These are phyloP conservation scores for Ophthalmolycus amberensis DNA, from an alignment of 2,113 vertebrate genomes.

Conservation along the genomic window DNA sequence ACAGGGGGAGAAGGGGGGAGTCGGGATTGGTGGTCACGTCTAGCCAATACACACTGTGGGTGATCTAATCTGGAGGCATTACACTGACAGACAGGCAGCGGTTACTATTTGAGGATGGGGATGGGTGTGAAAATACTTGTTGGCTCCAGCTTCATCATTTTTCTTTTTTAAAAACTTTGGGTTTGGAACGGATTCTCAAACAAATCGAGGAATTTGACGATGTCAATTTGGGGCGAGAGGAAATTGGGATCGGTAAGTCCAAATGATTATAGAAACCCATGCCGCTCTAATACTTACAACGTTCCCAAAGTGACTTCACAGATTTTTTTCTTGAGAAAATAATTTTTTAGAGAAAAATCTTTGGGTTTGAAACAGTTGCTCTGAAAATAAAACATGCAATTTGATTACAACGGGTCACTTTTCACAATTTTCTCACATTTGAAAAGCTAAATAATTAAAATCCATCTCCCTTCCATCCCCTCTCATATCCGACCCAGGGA, in stretches of 20 bases:
- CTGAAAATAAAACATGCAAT: neutral
- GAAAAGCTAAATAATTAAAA: neutral
- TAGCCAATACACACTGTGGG: conserved; percentile 52
- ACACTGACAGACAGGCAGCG: conserved; percentile 54
- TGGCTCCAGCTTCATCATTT: neutral
- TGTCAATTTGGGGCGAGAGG: neutral
- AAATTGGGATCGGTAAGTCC: neutral
- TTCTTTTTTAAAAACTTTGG: neutral
- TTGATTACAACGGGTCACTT: neutral
- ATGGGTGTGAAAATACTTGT: conserved; percentile 6
- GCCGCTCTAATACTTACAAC: neutral
- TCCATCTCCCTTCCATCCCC: neutral
- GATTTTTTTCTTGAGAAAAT: neutral
- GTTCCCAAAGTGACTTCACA: neutral
- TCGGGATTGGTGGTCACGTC: conserved; percentile 57
- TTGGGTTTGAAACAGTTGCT: neutral
- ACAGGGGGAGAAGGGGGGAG: conserved; percentile 35
- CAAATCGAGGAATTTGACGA: neutral
- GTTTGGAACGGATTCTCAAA: neutral
- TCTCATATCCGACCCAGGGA: neutral
- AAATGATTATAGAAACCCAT: neutral
- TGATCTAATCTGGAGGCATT: conserved; percentile 78
- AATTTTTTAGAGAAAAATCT: neutral
- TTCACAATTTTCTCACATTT: conserved; percentile 1
- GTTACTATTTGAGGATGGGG: conserved; percentile 44